Base-by-base conservation (phyloP, 2,888 invertebrate genomes). In the Leptinotarsa tumamoca region DNA sequence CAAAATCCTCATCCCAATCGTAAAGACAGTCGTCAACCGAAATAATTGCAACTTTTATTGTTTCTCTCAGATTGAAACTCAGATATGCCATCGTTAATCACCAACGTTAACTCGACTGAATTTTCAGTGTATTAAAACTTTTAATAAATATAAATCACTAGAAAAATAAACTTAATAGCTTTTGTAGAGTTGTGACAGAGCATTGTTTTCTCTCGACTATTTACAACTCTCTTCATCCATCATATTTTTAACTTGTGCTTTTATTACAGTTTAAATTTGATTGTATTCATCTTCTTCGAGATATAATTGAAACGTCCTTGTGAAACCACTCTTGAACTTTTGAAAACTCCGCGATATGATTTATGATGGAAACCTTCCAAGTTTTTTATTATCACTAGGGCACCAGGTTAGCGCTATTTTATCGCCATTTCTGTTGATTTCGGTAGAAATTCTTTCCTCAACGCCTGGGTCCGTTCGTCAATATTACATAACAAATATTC, bases 221-320 rank as follows among this genome's bases (percentile, higher is more conserved):
- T 76, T 70, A 77, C 80, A 79, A 79, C 78, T 79, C 71, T 63
- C 75, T 80, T 71, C 80, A 80, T 80, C 79, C 69, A 79, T 80
- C 79, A 79, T 80, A 78, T 79, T 79, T 75, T 75, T 76, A 77
- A 77, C 73, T 78, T 71, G 58, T 67, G 78, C 79, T 79, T 80
- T 81, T 81, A 81, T 80, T 79, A 79, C 79, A 78, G 79, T 79
- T 80, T 78, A 78, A 81, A 82, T 80, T 80, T 80, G 74, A 69
- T 67, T 79, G 80, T 80, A 83, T 82, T 83, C 81, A 83, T 83
- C 83, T 82, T 82, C 80, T 82, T 81, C 80, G 78, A 81, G 79
- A 77, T 80, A 79, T 81, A 83, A 83, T 83, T 83, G 82, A 80
- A 81, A 80, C 78, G 82, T 78, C 80, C 81, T 80, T 81, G 80